phyloP scores from a whole-genome alignment of 2,888 invertebrate genomes.

The Synergus umbraculus region DNA sequence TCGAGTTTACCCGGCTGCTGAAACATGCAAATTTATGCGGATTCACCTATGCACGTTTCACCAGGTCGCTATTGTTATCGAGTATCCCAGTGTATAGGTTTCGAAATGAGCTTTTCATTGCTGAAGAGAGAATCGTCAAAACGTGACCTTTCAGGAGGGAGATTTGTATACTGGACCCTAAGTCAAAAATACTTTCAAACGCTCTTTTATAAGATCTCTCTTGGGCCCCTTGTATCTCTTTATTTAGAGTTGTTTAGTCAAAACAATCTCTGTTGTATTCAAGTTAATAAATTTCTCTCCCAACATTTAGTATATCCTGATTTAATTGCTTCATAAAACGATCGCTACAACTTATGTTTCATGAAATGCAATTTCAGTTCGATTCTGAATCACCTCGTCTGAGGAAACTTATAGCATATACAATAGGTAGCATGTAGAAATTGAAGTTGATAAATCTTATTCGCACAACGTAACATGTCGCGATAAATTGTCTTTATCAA shows the following conservation, averaged over 20 bases:
- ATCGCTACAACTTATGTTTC: neutral
- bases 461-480: slow-evolving; percentile 15
- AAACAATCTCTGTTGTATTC: slow-evolving; percentile 9
- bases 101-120: slow-evolving; percentile 43
- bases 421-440: neutral
- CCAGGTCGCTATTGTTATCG: slow-evolving; percentile 41
- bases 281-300: neutral
- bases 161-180: slow-evolving; percentile 37
- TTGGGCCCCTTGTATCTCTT: neutral
- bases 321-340: neutral
- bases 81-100: slow-evolving; percentile 27
- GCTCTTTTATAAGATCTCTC: neutral
- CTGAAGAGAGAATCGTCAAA: slow-evolving; percentile 39
- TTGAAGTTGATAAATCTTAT: slow-evolving; percentile 12
- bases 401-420: neutral
- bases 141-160: slow-evolving; percentile 37
- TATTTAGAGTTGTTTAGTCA: neutral
- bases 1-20: slow-evolving; percentile 54
- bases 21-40: slow-evolving; percentile 61
- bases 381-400: neutral
- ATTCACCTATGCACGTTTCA: slow-evolving; percentile 41
- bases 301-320: neutral
- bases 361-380: neutral
- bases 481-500: slow-evolving; percentile 33
- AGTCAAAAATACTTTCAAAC: slow-evolving; percentile 31